A percentile compares a stretch with the other conserved stretches of the same genome.
Evolutionary conservation across 1,140 invertebrate genomes (phyloP).

Genomic region (Venustaconcha ellipsiformis): DNA sequence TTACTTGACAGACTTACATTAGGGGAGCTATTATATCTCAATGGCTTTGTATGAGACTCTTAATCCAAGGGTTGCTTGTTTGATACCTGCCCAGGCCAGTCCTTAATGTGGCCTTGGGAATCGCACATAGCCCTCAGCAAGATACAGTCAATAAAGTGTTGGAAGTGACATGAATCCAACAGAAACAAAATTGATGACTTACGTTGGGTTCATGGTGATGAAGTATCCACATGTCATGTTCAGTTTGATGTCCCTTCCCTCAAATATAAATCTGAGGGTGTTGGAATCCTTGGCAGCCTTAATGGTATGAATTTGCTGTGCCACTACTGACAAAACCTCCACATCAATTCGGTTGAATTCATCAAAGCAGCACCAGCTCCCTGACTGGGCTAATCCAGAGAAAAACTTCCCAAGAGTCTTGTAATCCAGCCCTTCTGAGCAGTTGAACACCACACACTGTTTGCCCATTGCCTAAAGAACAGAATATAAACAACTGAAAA

Average conservation of each 20-base stretch:
- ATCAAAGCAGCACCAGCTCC: conserved; percentile 92
- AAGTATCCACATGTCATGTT: conserved; percentile 66
- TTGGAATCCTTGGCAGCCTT: conserved; percentile 62
- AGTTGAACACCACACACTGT: conserved; percentile 66
- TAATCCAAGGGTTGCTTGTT: too few species aligned
- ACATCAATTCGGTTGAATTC: conserved; percentile 92
- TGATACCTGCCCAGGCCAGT: too few species aligned
- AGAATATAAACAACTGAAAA: not conserved
- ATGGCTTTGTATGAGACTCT: too few species aligned
- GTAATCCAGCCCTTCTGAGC: conserved; percentile 63
- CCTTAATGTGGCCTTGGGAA: too few species aligned
- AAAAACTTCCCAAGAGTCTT: conserved; percentile 76
- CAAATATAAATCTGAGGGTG: conserved; percentile 65
- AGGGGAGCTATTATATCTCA: too few species aligned
- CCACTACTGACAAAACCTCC: conserved; percentile 84
- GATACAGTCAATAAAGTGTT: too few species aligned
- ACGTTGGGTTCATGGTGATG: conserved; percentile 80
- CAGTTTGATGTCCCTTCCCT: conserved; percentile 67
- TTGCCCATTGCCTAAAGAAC: conserved; percentile 83
- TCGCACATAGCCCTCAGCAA: too few species aligned
- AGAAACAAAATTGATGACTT: conserved; percentile 55
- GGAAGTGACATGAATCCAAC: too few species aligned
- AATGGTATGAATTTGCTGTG: conserved; percentile 68
- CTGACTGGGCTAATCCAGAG: conserved; percentile 85
- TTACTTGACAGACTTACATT: too few species aligned